Evolutionary conservation across 2,888 invertebrate species (phyloP), one percentile per base, ranked within the genome.

Genomic region (Ametastegia equiseti): DNA sequence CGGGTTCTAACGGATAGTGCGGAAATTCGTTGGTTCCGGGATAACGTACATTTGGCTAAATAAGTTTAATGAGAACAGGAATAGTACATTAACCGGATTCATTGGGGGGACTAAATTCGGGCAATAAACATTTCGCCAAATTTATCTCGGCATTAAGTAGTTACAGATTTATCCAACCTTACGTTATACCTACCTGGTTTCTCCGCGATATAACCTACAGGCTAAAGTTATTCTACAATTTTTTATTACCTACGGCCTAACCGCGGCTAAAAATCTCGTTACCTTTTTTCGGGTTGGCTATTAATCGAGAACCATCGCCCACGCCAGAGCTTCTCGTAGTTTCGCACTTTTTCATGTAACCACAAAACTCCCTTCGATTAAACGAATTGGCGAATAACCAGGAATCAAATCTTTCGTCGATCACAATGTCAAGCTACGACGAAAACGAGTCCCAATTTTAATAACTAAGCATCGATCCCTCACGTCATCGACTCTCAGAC

Each of bases 31-130:
- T 47, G 30, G n/a, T 42, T 23, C 45, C 47, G 30, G 15, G 23
- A 60, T 36, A 67, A 71, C 45, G 30, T 47, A 1, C 30, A 71
- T 71, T 71, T 71, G 45, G 11, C 33, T 50, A 6, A 75, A 54
- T 75, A 33, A 50, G 45, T 75, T 54, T 33, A 54, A 75, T 50
- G 54, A 75, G 19, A 75, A 54, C 54, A 33, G 50, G 50, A 54
- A 75, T 54, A 73, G 50, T 73, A 47, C 50, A 50, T 73, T 73
- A 3, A 75, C 50, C 54, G 19, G 33, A 75, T 75, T 75, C 73
- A 50, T 75, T 75, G 50, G 27, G 33, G 36, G 19, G 36, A 75
- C n/a, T 45, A 27, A 33, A 50, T 19, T 54, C 54, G 73, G 13
- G 7, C 27, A 9, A 47, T 45, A 67, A 67, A 71, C 30, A 45